A percentile compares a stretch with the other conserved stretches of the same genome.
phyloP scores from a whole-genome alignment of 2,888 invertebrate genomes.

The Tipula unca region DNA sequence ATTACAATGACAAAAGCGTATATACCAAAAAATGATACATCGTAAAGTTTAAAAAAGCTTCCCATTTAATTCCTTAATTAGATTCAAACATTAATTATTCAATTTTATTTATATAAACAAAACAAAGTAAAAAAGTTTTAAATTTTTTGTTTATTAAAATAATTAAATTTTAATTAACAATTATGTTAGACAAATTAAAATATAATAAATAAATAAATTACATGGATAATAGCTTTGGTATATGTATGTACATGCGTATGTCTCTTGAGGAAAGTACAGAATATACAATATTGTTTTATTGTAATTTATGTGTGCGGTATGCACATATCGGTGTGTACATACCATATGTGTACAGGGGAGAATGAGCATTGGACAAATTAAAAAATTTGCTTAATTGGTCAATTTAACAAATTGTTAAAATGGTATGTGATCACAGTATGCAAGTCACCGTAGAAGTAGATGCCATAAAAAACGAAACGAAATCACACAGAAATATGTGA shows the following conservation, averaged over 20 bases:
- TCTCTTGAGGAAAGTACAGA: neutral
- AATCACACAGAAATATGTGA: too few relatives aligned
- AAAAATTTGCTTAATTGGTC: neutral
- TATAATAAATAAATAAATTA: slow-evolving; percentile 15
- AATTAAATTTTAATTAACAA: slow-evolving; percentile 18
- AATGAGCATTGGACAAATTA: neutral
- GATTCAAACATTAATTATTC: neutral
- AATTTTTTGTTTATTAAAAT: neutral
- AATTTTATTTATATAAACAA: neutral
- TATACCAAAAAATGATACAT: slow-evolving; percentile 14
- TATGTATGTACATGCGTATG: neutral
- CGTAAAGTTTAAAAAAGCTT: neutral
- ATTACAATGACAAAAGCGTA: neutral
- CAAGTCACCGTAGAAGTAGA: too few relatives aligned
- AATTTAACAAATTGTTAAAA: neutral
- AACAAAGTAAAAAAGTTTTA: neutral
- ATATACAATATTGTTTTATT: neutral
- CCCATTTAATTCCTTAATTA: neutral
- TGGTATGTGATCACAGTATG: too few relatives aligned
- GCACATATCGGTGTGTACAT: neutral
- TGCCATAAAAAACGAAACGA: too few relatives aligned
- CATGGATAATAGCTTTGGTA: neutral
- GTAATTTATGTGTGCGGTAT: neutral
- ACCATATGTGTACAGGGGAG: too few relatives aligned
- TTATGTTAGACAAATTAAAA: slow-evolving; percentile 15